These are phyloP conservation scores for Xylota sylvarum DNA, from an alignment of 2,888 invertebrate genomes.

Conservation along the genomic window DNA sequence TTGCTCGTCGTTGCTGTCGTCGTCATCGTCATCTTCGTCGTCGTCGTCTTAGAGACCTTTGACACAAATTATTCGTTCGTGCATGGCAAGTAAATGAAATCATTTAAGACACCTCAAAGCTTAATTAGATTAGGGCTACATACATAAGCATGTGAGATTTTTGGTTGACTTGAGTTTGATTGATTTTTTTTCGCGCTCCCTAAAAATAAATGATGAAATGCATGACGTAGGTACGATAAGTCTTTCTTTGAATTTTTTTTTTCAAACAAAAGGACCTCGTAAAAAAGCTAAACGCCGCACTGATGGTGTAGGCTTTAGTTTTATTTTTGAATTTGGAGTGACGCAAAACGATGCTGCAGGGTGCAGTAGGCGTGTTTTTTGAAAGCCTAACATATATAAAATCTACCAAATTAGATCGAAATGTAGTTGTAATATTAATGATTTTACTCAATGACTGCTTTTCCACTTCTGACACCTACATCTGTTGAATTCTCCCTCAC, in stretches of 20 bases:
- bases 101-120: slow-evolving; percentile 53
- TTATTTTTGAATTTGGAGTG: not conserved
- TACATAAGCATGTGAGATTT: slow-evolving; percentile 7
- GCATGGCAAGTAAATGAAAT: slow-evolving; percentile 17
- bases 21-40: not conserved
- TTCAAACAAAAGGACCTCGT: not conserved
- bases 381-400: too few relatives aligned
- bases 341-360: too few relatives aligned
- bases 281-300: not conserved
- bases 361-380: too few relatives aligned
- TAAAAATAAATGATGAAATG: not conserved
- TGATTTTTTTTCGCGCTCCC: not conserved
- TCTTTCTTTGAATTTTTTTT: not conserved
- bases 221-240: not conserved
- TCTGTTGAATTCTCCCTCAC: too few relatives aligned
- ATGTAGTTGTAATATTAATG: too few relatives aligned
- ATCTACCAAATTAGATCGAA: too few relatives aligned
- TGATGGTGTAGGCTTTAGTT: not conserved
- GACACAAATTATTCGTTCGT: slow-evolving; percentile 1
- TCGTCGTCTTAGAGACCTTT: slow-evolving; percentile 1
- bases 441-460: too few relatives aligned
- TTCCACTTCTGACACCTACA: too few relatives aligned
- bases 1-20: too few relatives aligned
- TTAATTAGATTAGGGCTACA: slow-evolving; percentile 47
- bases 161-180: not conserved